A percentile compares a stretch with the other conserved stretches of the same genome.
These are phyloP conservation scores for Drosophila rufa DNA, from an alignment of 1,140 invertebrate genomes.

Conservation along the genomic window DNA sequence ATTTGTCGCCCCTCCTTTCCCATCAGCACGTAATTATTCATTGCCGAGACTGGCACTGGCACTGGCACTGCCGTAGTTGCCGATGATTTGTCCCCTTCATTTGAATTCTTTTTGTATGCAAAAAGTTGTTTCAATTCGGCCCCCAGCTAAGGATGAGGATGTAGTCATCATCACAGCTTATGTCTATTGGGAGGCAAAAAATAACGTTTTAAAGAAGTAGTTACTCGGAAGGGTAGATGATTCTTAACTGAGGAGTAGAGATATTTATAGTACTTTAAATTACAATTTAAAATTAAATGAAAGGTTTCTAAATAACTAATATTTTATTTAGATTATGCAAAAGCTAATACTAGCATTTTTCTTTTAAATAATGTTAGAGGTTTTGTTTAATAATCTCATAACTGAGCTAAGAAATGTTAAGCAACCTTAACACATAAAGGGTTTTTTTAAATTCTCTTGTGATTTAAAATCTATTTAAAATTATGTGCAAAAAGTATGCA, in stretches of 20 bases:
- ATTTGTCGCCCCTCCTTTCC: slow-evolving; percentile 64
- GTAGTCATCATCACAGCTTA: neutral
- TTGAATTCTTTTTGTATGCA: slow-evolving; percentile 55
- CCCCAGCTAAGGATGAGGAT: slow-evolving; percentile 29
- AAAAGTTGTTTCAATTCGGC: slow-evolving; percentile 28
- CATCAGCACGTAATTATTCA: slow-evolving; percentile 50
- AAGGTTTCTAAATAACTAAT: too few relatives aligned
- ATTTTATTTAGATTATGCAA: too few relatives aligned
- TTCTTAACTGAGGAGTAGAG: neutral
- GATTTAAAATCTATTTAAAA: too few relatives aligned
- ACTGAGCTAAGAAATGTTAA: too few relatives aligned
- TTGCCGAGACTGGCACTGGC: slow-evolving; percentile 24
- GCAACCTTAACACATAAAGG: too few relatives aligned
- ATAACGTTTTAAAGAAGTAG: slow-evolving; percentile 1
- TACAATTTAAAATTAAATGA: too few relatives aligned
- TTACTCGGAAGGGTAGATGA: neutral
- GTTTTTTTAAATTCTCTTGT: too few relatives aligned
- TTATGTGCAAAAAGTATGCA: too few relatives aligned
- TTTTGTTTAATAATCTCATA: too few relatives aligned
- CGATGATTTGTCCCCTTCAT: slow-evolving; percentile 46
- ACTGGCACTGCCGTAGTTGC: slow-evolving; percentile 11
- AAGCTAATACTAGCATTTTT: too few relatives aligned
- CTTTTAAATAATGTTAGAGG: too few relatives aligned
- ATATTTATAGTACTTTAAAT: too few relatives aligned
- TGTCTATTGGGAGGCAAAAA: neutral